Base-by-base conservation (phyloP, 2,797 vertebrate species). In the Phylloscopus collybita region DNA sequence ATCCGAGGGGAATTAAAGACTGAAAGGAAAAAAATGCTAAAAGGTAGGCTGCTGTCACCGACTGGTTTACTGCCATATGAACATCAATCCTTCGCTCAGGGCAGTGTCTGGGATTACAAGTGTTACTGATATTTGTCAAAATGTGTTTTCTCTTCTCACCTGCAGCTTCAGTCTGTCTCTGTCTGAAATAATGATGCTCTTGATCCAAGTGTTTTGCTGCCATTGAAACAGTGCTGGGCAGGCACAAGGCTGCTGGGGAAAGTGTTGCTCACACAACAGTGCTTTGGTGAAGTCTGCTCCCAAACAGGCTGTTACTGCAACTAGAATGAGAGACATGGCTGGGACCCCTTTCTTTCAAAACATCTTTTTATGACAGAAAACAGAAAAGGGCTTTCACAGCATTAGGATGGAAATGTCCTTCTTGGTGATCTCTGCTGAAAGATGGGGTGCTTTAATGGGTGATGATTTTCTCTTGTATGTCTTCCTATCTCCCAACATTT, bases 381-480 rank as follows among this genome's bases (percentile, higher is more conserved):
- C 4, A 71, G 23, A 30, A 87, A 42, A 40, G 3, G 5, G 3
- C 2, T 50, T 67, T 76, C 13, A 14, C 3, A 72, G 14, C 9
- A 1, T 32, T 59, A n/a, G 32, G 10, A 40, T 11, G 20, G 11
- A 5, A 27, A 1, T 18, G 47, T 15, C 30, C 27, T 4, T 47
- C 27, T 32, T 36, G 17, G 29, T 26, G 10, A 54, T 5, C 4
- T 8, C 17, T 30, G 13, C 23, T 47, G 40, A 40, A 73, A 71
- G 29, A 18, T 4, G 2, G 2, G 11, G 6, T 45, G 16, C 11
- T 73, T 66, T 36, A 66, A 44, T 5, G 5, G 21, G 11, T 10
- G 40, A 23, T 29, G 27, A 40, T 64, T 32, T 2, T 20, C 12
- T 61, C 14, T 32, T 4, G 0, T 13, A 3, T 4, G 5, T 8